Conservation (phyloP, 64 coral and sea anemone species). For the Trachythela sp. region DNA sequence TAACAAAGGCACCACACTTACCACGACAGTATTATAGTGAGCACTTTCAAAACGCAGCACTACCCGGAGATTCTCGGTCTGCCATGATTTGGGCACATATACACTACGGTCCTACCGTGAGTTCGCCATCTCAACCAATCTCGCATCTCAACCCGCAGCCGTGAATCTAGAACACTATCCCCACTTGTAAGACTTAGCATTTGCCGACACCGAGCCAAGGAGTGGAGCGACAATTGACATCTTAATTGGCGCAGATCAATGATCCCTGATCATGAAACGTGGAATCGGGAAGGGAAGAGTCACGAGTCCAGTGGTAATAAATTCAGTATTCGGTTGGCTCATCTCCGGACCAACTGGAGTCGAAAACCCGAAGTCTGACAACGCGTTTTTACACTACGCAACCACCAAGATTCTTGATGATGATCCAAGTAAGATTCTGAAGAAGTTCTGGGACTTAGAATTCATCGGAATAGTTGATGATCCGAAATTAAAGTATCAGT, state of each 20-base stretch:
- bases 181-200: not conserved
- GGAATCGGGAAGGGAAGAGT: not conserved
- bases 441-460: not conserved
- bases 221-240: not conserved
- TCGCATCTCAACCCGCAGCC: not conserved
- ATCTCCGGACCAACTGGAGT: not conserved
- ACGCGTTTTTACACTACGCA: not conserved
- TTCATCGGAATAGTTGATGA: not conserved
- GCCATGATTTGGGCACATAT: too few relatives aligned
- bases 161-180: not conserved
- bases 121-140: too few relatives aligned
- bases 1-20: too few relatives aligned
- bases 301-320: not conserved
- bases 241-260: not conserved
- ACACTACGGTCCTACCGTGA: too few relatives aligned
- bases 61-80: too few relatives aligned
- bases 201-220: not conserved
- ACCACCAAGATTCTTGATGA: not conserved
- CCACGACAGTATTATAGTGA: too few relatives aligned
- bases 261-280: not conserved
- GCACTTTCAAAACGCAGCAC: too few relatives aligned
- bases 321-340: not conserved
- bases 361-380: too few relatives aligned
- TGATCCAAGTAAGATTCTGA: not conserved
- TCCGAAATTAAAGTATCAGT: too few relatives aligned